phyloP scores from a whole-genome alignment of 2,888 invertebrate genomes.

The Halocaridina rubra region DNA sequence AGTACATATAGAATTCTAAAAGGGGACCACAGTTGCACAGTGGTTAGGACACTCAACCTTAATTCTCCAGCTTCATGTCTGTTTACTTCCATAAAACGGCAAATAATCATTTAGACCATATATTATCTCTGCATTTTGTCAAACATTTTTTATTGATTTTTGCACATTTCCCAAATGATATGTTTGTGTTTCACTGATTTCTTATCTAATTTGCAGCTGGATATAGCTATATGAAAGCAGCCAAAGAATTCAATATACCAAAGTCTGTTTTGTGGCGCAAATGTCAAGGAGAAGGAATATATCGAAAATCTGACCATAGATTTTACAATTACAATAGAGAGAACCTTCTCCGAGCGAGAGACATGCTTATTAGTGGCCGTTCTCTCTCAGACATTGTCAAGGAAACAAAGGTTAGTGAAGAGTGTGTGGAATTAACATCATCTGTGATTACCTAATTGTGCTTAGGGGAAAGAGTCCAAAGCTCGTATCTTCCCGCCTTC shows the following conservation, averaged over 20 bases:
- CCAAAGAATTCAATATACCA: constrained; percentile 41
- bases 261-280: constrained; percentile 42
- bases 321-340: background rate
- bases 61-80: background rate
- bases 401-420: constrained; percentile 39
- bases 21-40: background rate
- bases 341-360: constrained; percentile 11
- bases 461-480: too few species aligned
- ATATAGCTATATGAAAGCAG: constrained; percentile 45
- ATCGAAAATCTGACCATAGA: background rate
- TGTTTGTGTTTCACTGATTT: background rate
- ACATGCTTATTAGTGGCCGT: constrained; percentile 16
- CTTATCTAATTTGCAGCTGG: constrained; percentile 15
- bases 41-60: background rate
- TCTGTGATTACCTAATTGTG: too few species aligned
- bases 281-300: constrained; percentile 26
- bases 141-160: background rate
- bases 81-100: too few species aligned
- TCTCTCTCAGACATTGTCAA: constrained; percentile 26
- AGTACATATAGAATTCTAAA: too few species aligned
- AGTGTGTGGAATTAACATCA: too few species aligned
- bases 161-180: background rate
- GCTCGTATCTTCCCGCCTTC: too few species aligned
- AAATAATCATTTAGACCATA: background rate
- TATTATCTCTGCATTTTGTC: background rate